Percentiles rank a stretch among this genome's conserved stretches.
These are phyloP conservation scores for Drosophila sproati DNA, from an alignment of 1,140 invertebrate species.

Conservation along the genomic window DNA sequence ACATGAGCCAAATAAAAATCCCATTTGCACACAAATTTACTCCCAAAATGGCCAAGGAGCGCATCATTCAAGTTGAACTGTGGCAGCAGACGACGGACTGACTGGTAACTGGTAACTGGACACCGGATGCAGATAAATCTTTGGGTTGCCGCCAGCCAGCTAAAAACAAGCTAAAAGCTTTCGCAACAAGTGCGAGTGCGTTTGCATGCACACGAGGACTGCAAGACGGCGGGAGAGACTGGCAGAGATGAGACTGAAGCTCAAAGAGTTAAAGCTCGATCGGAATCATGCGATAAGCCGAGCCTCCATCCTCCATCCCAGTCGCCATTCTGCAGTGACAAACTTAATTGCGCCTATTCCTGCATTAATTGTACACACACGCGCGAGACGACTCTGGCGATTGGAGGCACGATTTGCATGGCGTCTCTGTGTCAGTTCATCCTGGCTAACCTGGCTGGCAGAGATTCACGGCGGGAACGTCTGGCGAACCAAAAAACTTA, in stretches of 20 bases:
- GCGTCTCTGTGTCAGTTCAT: constrained; percentile 30
- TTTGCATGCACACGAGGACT: constrained; percentile 29
- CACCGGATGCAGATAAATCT: constrained; percentile 84
- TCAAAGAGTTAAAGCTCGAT: constrained; percentile 73
- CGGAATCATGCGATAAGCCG: constrained; percentile 79
- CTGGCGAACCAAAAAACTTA: constrained; percentile 10
- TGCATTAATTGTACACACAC: constrained; percentile 84
- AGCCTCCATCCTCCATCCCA: constrained; percentile 11
- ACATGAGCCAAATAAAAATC: constrained; percentile 82
- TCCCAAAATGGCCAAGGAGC: constrained; percentile 71
- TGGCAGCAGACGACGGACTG: constrained; percentile 25
- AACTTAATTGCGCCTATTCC: constrained; percentile 83
- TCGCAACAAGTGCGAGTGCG: constrained; percentile 53
- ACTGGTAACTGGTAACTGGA: constrained; percentile 64
- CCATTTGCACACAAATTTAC: constrained; percentile 82
- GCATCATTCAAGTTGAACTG: constrained; percentile 78
- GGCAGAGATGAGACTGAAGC: constrained; percentile 11
- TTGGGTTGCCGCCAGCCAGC: constrained; percentile 54
- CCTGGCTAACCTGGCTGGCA: background rate
- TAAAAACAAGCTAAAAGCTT: constrained; percentile 33
- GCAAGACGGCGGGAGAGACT: background rate
- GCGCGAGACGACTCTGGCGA: constrained; percentile 51
- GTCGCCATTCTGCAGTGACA: constrained; percentile 58
- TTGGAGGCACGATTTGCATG: constrained; percentile 53
- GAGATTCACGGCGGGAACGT: constrained; percentile 3